A percentile compares a stretch with the other conserved stretches of the same genome.
Evolutionary conservation across 2,888 invertebrate species (phyloP).

Genomic region (Crepidodera aurea): DNA sequence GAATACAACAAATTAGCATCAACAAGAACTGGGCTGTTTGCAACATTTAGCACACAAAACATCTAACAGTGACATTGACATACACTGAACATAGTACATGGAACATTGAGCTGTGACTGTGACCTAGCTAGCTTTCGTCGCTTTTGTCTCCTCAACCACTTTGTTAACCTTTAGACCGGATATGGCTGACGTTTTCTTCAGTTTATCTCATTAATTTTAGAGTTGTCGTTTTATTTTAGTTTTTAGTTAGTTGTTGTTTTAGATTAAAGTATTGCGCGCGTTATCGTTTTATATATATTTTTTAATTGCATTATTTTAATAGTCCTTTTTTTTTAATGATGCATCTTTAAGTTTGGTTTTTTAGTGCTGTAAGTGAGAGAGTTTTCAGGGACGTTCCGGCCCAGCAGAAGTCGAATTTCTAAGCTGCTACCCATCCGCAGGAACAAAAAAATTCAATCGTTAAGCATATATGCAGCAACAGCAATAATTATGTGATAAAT

Average conservation of each 20-base stretch:
- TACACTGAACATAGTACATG: conserved; percentile 41
- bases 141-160: conserved; percentile 44
- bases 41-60: conserved; percentile 48
- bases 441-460: conserved; percentile 46
- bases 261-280: conserved; percentile 18
- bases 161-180: conserved; percentile 22
- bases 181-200: conserved; percentile 13
- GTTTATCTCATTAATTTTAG: conserved; percentile 22
- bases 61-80: conserved; percentile 49
- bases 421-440: conserved; percentile 57
- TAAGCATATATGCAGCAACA: conserved; percentile 41
- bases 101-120: conserved; percentile 48
- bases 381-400: conserved; percentile 61
- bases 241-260: conserved; percentile 31
- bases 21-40: conserved; percentile 18
- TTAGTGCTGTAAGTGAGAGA: conserved; percentile 61
- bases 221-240: conserved; percentile 18
- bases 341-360: conserved; percentile 32
- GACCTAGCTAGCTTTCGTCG: conserved; percentile 53
- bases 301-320: conserved; percentile 16
- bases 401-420: conserved; percentile 60
- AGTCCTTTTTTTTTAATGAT: conserved; percentile 14
- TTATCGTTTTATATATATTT: neutral
- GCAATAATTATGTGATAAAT: neutral
- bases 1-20: neutral